Evolutionary conservation across 1,140 invertebrate genomes (phyloP), one percentile per base, ranked within the genome.

Genomic region (Caenorhabditis remanei): DNA sequence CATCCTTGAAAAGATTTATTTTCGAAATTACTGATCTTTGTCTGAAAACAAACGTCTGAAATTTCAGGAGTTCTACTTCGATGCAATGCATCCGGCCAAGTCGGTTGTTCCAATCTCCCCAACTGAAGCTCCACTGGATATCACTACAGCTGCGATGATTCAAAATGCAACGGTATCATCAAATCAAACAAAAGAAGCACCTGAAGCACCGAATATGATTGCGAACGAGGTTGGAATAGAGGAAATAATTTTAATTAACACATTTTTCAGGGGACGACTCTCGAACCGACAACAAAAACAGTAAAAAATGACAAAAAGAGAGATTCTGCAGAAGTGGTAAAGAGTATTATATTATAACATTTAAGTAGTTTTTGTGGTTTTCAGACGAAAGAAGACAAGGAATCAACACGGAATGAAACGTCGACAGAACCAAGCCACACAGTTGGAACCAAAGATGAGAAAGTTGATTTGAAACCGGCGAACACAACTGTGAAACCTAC

Each of bases 61-160:
- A 14, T 86, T 86, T 46, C 85, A 89, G 87, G 88, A 89, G 61
- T 86, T 83, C 71, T 89, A 82, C 87, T 89, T 89, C 84, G 88
- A 89, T 53, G 87, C 88, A 16, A 82, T 88, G 53, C 86, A 88
- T 43, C 88, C 87, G 8, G 40, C 58, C 79, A 84, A 82, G 24
- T 13, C 86, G 9, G 79, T 40, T 13, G 43, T 7, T 32, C 40
- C n/a, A 11, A 7, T 32, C 14, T 21, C 19, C 40, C 46, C 40
- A 3, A 14, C 46, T 21, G 24, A 32, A 32, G 61, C 21, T 63
- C 24, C 67, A 32, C 19, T 71, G 2, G 67, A 71, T 46, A 2
- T n/a, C 5, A 79, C 71, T 13, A 79, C 71, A 24, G 71, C 53
- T 9, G 46, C 46, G n/a, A 50, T 79, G 46, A 79, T 79, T 79